Percentiles rank a stretch among this genome's conserved stretches.
Evolutionary conservation across 2,888 invertebrate genomes (phyloP).

Genomic region (Torymus tubicola): DNA sequence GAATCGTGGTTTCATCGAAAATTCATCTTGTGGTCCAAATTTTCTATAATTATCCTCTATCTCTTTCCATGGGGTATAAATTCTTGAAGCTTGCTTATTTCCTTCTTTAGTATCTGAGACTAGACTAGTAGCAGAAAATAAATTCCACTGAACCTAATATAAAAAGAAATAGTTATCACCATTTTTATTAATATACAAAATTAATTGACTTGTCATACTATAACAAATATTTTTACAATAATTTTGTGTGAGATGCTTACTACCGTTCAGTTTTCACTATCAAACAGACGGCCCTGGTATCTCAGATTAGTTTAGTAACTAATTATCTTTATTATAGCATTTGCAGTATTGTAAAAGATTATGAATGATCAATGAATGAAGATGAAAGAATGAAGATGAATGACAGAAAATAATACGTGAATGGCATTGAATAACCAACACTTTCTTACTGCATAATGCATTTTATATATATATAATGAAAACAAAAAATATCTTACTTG

Average conservation of each 20-base stretch:
- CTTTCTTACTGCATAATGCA: constrained; percentile 58
- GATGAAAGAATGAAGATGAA: constrained; percentile 29
- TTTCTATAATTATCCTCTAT: constrained; percentile 87
- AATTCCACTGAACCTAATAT: constrained; percentile 85
- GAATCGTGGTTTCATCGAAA: constrained; percentile 91
- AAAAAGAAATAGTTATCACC: constrained; percentile 20
- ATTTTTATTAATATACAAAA: constrained; percentile 2
- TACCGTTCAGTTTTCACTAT: constrained; percentile 74
- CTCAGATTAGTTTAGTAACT: constrained; percentile 64
- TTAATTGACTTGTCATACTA: background rate
- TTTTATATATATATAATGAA: constrained; percentile 65
- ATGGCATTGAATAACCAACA: constrained; percentile 56
- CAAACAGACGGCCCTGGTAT: constrained; percentile 74
- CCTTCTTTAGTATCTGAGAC: constrained; percentile 80
- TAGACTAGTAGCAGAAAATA: constrained; percentile 83
- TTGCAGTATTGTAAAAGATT: constrained; percentile 53
- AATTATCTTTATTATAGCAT: constrained; percentile 70
- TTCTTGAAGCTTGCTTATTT: constrained; percentile 77
- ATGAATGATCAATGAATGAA: constrained; percentile 46
- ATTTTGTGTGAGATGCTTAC: constrained; percentile 72
- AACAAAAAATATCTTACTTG: constrained; percentile 80
- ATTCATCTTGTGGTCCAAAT: constrained; percentile 80
- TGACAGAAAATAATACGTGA: constrained; percentile 29
- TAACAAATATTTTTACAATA: background rate
- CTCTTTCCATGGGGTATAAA: constrained; percentile 85